A percentile compares a stretch with the other conserved stretches of the same genome.
These are phyloP conservation scores for Leptobrachium leishanense DNA, from an alignment of 2,113 vertebrate genomes.

Conservation along the genomic window DNA sequence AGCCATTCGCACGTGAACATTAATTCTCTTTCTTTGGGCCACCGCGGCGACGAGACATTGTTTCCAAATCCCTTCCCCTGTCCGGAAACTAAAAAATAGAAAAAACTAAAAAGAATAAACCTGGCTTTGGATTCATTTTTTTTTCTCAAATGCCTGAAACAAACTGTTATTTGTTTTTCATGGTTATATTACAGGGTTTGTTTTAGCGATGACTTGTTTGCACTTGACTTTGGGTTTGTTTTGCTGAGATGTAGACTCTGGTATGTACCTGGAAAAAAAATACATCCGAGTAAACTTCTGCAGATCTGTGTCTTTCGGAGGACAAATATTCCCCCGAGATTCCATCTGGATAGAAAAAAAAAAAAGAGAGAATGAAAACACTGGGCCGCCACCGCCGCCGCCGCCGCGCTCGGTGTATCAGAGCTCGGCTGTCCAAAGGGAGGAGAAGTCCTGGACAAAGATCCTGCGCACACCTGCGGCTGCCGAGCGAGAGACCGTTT, in stretches of 20 bases:
- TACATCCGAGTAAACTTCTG: conserved; percentile 25
- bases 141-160: not conserved
- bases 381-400: not conserved
- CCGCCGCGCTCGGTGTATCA: conserved; percentile 16
- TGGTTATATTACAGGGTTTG: not conserved
- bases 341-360: conserved; percentile 34
- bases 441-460: conserved; percentile 3
- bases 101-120: no score
- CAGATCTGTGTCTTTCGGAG: conserved; percentile 19
- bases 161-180: not conserved
- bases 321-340: conserved; percentile 31
- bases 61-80: not conserved
- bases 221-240: conserved; percentile 13
- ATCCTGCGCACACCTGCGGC: conserved; percentile 28
- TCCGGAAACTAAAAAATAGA: not conserved
- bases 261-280: conserved; percentile 36
- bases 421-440: conserved; percentile 18
- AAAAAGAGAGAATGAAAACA: not conserved
- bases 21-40: not conserved
- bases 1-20: not conserved
- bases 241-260: conserved; percentile 13
- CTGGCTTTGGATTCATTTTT: not conserved
- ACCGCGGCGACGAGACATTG: not conserved
- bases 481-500: conserved; percentile 26
- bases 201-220: conserved; percentile 3